Evolutionary conservation across 1,140 invertebrate species (phyloP).

Genomic region (Drosophila mauritiana): DNA sequence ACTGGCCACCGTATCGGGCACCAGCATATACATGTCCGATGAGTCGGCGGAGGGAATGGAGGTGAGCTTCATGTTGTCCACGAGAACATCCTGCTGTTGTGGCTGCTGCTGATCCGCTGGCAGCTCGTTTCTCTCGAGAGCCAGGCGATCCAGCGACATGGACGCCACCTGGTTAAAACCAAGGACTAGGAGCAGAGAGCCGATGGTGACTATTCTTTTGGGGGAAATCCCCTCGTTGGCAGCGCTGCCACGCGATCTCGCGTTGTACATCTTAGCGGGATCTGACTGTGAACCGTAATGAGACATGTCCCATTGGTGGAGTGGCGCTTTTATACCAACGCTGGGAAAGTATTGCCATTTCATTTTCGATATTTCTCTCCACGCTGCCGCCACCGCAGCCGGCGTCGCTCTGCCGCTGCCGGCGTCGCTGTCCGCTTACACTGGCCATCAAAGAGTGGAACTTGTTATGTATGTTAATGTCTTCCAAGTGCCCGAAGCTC

Average conservation of each 20-base stretch:
- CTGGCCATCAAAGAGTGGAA: slow-evolving; percentile 34
- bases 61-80: slow-evolving; percentile 75
- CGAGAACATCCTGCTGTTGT: slow-evolving; percentile 40
- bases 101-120: slow-evolving; percentile 3
- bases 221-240: slow-evolving; percentile 14
- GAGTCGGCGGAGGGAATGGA: slow-evolving; percentile 57
- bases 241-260: slow-evolving; percentile 67
- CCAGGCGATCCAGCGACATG: slow-evolving; percentile 78
- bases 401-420: neutral
- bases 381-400: slow-evolving; percentile 20
- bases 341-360: slow-evolving; percentile 84
- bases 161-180: slow-evolving; percentile 9
- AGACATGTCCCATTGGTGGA: slow-evolving; percentile 83
- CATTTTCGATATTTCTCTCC: slow-evolving; percentile 78
- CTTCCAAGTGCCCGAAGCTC: slow-evolving; percentile 3
- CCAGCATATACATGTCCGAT: slow-evolving; percentile 72
- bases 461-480: slow-evolving; percentile 66
- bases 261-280: slow-evolving; percentile 83
- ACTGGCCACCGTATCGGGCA: slow-evolving; percentile 66
- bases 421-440: slow-evolving; percentile 27
- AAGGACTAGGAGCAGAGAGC: slow-evolving; percentile 31
- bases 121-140: slow-evolving; percentile 73
- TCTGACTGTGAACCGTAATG: slow-evolving; percentile 84
- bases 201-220: slow-evolving; percentile 4
- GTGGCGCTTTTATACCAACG: slow-evolving; percentile 81